phyloP scores from a whole-genome alignment of 2,113 vertebrate genomes.

The Chaetura pelagica region DNA sequence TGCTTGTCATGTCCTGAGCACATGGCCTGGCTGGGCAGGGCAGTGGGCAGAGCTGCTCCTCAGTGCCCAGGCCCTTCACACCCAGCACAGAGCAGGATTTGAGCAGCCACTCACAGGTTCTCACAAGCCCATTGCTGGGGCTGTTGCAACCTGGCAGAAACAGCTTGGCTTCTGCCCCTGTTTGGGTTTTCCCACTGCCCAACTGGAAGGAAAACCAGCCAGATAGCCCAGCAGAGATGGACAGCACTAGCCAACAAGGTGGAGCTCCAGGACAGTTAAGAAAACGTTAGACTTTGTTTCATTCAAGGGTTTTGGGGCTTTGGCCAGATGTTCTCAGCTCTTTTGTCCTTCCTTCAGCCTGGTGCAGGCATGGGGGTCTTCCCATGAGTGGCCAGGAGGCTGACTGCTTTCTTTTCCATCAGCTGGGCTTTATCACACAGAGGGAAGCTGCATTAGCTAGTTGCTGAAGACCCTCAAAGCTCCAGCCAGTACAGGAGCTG shows the following conservation, averaged over 20 bases:
- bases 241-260: not conserved
- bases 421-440: not conserved
- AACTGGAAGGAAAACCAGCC: not conserved
- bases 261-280: not conserved
- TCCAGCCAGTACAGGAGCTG: not conserved
- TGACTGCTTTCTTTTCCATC: not conserved
- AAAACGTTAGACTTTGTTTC: not conserved
- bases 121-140: rapidly evolving
- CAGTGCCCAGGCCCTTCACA: not conserved
- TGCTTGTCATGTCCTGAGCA: rapidly evolving
- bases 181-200: not conserved
- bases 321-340: not conserved
- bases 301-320: not conserved
- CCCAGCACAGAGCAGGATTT: not conserved
- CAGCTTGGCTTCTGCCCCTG: not conserved
- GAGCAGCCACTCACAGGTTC: not conserved
- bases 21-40: not conserved
- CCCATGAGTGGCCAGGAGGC: not conserved
- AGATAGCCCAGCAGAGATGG: rapidly evolving
- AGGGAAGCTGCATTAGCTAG: not conserved
- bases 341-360: not conserved
- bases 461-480: not conserved
- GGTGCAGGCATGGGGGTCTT: rapidly evolving
- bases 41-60: not conserved
- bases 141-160: not conserved